phyloP scores from a whole-genome alignment of 2,797 vertebrate genomes.

The Podargus strigoides region DNA sequence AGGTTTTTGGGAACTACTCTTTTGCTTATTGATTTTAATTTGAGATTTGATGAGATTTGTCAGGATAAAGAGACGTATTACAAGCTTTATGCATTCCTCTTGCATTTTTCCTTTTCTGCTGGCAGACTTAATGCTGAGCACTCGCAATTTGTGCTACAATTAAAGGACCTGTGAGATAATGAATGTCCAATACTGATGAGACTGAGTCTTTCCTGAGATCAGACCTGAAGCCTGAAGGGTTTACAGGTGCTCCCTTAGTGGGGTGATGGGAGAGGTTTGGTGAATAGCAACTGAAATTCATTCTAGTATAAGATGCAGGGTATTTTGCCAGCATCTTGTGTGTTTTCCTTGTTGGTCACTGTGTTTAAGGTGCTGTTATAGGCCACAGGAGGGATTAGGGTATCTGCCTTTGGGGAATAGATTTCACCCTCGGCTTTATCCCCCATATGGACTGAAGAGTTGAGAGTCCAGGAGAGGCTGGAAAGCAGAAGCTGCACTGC shows the following conservation, averaged over 20 bases:
- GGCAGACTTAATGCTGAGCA: not conserved
- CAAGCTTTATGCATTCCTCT: not conserved
- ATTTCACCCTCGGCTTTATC: not conserved
- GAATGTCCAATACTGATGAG: not conserved
- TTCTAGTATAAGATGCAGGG: not conserved
- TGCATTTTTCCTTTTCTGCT: not conserved
- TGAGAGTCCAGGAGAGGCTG: not conserved
- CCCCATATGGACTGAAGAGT: not conserved
- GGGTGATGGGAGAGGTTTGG: not conserved
- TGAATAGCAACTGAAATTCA: not conserved
- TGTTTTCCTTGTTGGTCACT: not conserved
- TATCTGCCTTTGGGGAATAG: not conserved
- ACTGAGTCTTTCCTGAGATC: not conserved
- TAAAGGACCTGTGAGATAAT: not conserved
- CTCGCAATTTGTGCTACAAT: not conserved
- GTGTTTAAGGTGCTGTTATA: not conserved
- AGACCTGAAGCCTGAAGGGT: not conserved
- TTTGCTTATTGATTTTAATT: not conserved
- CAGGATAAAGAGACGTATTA: not conserved
- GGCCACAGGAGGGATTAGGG: not conserved
- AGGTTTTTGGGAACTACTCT: not conserved
- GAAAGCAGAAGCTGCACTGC: not conserved
- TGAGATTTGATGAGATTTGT: not conserved
- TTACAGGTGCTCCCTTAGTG: not conserved
- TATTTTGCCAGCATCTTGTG: not conserved